phyloP scores from a whole-genome alignment of 2,888 invertebrate genomes.

The Drosophila prolongata region DNA sequence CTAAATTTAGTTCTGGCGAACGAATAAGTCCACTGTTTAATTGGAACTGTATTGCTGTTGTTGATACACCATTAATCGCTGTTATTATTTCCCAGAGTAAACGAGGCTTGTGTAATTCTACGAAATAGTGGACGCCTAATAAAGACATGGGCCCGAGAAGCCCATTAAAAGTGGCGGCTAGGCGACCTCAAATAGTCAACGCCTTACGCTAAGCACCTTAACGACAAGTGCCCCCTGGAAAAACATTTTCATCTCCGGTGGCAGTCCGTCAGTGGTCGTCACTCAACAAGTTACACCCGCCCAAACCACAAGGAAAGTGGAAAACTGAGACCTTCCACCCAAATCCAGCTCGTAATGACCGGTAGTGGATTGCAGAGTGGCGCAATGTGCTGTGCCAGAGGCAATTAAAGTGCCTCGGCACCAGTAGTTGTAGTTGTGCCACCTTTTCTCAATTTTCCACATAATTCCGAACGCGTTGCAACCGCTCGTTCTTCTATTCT shows the following conservation, averaged over 20 bases:
- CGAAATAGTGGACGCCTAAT: constrained; percentile 42
- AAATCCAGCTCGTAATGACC: constrained; percentile 61
- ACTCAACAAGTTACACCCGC: constrained; percentile 56
- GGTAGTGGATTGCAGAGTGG: constrained; percentile 52
- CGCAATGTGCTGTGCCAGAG: constrained; percentile 26
- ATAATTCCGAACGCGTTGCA: constrained; percentile 26
- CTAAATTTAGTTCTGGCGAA: not conserved
- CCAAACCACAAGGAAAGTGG: constrained; percentile 2
- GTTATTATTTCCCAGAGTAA: constrained; percentile 7
- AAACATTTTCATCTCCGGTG: constrained; percentile 36
- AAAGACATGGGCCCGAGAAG: constrained; percentile 59
- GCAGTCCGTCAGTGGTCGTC: constrained; percentile 39
- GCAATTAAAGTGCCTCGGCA: constrained; percentile 73
- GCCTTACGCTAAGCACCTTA: constrained; percentile 76
- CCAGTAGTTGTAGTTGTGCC: constrained; percentile 37
- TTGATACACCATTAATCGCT: constrained; percentile 14
- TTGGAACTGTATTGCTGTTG: constrained; percentile 7
- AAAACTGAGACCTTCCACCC: constrained; percentile 7
- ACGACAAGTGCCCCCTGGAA: constrained; percentile 59
- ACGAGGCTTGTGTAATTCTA: constrained; percentile 18
- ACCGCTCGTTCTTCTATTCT: not conserved
- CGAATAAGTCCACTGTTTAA: not conserved
- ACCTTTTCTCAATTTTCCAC: constrained; percentile 60
- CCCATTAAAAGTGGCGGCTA: constrained; percentile 62
- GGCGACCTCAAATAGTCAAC: constrained; percentile 49